Conservation (phyloP, 2,113 vertebrate species). For the Calidris pugnax region DNA sequence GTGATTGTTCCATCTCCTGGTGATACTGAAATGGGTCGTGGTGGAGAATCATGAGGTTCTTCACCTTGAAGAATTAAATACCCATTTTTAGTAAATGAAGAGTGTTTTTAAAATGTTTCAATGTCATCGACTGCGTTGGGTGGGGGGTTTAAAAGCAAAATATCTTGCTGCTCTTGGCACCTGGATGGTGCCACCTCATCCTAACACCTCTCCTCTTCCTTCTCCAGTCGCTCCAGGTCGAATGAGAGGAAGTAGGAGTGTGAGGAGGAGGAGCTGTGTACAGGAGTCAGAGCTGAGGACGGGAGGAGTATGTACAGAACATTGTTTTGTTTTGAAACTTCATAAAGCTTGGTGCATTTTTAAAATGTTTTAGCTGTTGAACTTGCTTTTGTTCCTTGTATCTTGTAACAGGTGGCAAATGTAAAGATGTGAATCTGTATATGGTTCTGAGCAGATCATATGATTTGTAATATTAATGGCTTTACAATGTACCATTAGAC, state of each 20-base stretch:
- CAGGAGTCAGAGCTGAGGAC: conserved; percentile 76
- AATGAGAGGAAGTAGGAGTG: conserved; percentile 87
- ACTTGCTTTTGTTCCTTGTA: conserved; percentile 76
- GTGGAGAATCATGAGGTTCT: neutral
- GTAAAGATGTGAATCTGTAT: conserved; percentile 80
- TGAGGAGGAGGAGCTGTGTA: conserved; percentile 80
- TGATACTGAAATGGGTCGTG: neutral
- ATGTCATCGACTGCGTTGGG: fast-evolving
- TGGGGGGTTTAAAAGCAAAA: neutral
- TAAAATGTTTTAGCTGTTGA: conserved; percentile 83
- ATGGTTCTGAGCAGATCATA: conserved; percentile 78
- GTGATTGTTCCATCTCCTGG: fast-evolving
- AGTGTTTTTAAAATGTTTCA: neutral
- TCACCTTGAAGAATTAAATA: neutral
- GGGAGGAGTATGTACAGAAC: conserved; percentile 82
- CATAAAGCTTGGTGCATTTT: conserved; percentile 83
- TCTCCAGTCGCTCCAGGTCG: conserved; percentile 89
- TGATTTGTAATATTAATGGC: conserved; percentile 71
- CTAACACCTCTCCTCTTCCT: neutral
- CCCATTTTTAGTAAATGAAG: neutral
- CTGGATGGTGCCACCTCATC: neutral
- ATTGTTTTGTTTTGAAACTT: conserved; percentile 83
- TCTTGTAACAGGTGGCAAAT: conserved; percentile 79
- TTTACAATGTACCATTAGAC: conserved; percentile 77
- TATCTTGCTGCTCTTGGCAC: neutral